Conservation (phyloP, 2,888 invertebrate species). For the Carabus problematicus region DNA sequence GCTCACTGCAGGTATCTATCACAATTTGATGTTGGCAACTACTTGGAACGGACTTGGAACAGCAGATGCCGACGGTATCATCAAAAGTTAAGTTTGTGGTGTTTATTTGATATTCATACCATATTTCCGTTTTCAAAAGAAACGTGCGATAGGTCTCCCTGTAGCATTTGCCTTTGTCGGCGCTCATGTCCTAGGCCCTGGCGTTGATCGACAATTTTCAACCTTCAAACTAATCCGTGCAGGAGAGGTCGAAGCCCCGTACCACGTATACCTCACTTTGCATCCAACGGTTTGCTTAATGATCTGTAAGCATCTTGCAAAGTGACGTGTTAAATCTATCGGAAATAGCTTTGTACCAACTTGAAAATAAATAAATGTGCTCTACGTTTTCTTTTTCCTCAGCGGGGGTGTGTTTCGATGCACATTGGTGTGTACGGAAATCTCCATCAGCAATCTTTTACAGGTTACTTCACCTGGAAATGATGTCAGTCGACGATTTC, state of each 20-base stretch:
- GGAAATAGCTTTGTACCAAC: constrained; percentile 36
- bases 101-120: too few species aligned
- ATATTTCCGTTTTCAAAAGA: too few species aligned
- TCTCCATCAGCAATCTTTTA: too few species aligned
- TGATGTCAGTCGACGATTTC: too few species aligned
- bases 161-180: neutral
- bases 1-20: constrained; percentile 24
- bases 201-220: neutral
- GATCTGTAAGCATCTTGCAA: constrained; percentile 43
- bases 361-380: constrained; percentile 40
- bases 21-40: constrained; percentile 15
- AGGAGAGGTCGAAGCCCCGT: neutral
- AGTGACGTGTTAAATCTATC: constrained; percentile 42
- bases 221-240: neutral
- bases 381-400: constrained; percentile 4
- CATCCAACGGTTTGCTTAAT: constrained; percentile 29
- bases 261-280: constrained; percentile 17
- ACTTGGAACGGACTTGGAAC: constrained; percentile 7
- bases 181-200: neutral
- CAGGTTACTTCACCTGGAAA: too few species aligned
- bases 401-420: neutral
- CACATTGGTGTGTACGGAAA: neutral
- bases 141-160: neutral
- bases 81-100: neutral
- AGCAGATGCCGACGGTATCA: constrained; percentile 32